Evolutionary conservation across 2,797 vertebrate genomes (phyloP), one percentile per base, ranked within the genome.

Genomic region (Petrocephalus sullivani): DNA sequence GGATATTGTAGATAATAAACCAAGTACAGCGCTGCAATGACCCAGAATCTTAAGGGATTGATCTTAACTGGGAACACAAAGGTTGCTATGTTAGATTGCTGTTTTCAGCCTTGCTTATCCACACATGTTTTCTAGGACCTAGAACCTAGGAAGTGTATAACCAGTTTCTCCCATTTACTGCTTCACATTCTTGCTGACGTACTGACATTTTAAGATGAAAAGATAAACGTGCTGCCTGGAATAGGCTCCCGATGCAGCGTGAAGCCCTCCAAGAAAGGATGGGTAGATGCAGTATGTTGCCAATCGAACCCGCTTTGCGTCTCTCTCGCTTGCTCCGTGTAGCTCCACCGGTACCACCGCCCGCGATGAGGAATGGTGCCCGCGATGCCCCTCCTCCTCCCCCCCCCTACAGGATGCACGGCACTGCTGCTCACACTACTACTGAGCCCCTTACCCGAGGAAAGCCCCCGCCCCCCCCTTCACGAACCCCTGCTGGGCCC

Each of bases 361-460:
- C 94, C 0, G 85, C 93, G 85, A 92, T 96, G 90, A 96, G 97
- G 88, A 98, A 98, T 1, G 97, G 97, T 49, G 94, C 95, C 53
- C 94, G 97, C 14, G 97, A 97, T 0, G 97, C 96, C 0, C 97
- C 97, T 0, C 97, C 96, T 0, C 97, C 97, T 0, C 97, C 98
- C 0, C 97, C 97, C 0, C 97, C 98, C 0, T 97, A 97, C 93
- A 96, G 97, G 71, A 89, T 93, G 88, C 97, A 97, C 75, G 95
- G 96, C 90, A 82, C 92, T 0, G 86, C 12, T 0, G 0, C 51
- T 8, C 90, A 89, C 28, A 86, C 93, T 90, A 93, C 95, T 19
- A 85, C 95, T 0, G 97, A 97, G 87, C 88, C 95, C 61, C 92
- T 87, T 9, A 93, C 90, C 90, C 92, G 95, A 85, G 95, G 92